Base-by-base conservation (phyloP, 2,113 vertebrate genomes). In the Numida meleagris region DNA sequence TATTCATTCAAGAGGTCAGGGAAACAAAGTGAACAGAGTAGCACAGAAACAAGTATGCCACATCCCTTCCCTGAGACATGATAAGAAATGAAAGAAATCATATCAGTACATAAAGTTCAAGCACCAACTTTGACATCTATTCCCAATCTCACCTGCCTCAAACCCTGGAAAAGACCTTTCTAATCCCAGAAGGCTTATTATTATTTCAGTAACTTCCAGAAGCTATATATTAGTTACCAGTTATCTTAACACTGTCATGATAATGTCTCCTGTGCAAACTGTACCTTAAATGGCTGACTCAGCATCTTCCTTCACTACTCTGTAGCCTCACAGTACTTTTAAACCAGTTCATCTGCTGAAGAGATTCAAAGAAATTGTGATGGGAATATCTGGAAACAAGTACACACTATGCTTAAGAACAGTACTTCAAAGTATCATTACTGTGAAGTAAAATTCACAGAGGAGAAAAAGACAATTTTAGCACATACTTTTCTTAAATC, bases 231-330 rank as follows among this genome's bases (percentile, higher is more conserved):
- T 33, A 14, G 14, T 45, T 73, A 67, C n/a, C 20, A n/a, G 19
- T 4, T 24, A 25, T 25, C 10, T 29, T 63, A 53, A 27, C 31
- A 15, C 27, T 17, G 15, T 53, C 27, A 53, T 53, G 76, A 29
- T 34, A 45, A 34, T 85, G 9, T 18, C 46, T 63, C 33, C 36
- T 45, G 40, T 14, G 25, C 6, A 6, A n/a, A 42, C 23, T 36
- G 9, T 10, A 11, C 14, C 23, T 24, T 38, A 48, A 73, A 34
- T 0, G 2, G 2, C 4, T 3, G 42, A 23, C 17, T 45, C 6
- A 76, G 55, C 55, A 66, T 10, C 63, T 66, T 38, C 16, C 12
- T 65, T 14, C 43, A 33, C 14, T 20, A 61, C 9, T 12, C 67
- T 67, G 29, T 6, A 62, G 29, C 12, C 45, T 7, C 13, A 12